Percentiles rank a stretch among this genome's conserved stretches.
Conservation (phyloP, 2,113 vertebrate genomes). For the Sinocyclocheilus anshuiensis region DNA sequence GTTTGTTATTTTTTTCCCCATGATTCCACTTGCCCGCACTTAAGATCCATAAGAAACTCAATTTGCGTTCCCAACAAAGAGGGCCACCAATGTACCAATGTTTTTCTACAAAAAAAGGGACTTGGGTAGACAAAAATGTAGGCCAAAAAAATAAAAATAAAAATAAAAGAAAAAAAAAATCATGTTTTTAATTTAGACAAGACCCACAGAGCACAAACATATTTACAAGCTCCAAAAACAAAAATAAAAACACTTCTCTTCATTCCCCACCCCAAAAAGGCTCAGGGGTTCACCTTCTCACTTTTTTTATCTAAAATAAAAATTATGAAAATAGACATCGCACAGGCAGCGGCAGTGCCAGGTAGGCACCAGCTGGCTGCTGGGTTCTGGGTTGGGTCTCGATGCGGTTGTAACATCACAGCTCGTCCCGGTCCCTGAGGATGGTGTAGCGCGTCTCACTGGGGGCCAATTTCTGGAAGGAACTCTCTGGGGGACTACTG, state of each 20-base stretch:
- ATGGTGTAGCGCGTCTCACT: conserved; percentile 98
- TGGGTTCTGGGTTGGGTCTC: conserved; percentile 48
- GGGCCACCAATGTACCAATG: conserved; percentile 34
- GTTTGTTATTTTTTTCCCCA: conserved; percentile 42
- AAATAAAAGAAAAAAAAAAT: conserved; percentile 66
- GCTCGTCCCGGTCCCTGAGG: conserved; percentile 96
- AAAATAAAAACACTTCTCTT: conserved; percentile 72
- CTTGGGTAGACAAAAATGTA: conserved; percentile 30
- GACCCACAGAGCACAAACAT: conserved; percentile 77
- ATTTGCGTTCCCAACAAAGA: conserved; percentile 16
- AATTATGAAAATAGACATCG: conserved; percentile 56
- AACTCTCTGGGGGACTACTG: conserved; percentile 95
- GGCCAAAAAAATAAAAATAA: conserved; percentile 40
- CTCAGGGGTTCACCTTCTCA: conserved; percentile 61
- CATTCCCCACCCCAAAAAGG: conserved; percentile 41
- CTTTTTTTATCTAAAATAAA: conserved; percentile 55
- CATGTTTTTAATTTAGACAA: conserved; percentile 78
- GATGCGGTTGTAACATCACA: conserved; percentile 79
- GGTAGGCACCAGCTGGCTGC: conserved; percentile 14
- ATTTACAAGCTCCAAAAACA: conserved; percentile 81
- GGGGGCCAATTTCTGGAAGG: conserved; percentile 96
- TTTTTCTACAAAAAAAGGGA: conserved; percentile 56
- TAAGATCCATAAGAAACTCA: conserved; percentile 26
- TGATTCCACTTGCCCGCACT: conserved; percentile 27
- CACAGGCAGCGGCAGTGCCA: conserved; percentile 39